phyloP scores from a whole-genome alignment of 1,140 invertebrate genomes.

The Penaeus indicus region DNA sequence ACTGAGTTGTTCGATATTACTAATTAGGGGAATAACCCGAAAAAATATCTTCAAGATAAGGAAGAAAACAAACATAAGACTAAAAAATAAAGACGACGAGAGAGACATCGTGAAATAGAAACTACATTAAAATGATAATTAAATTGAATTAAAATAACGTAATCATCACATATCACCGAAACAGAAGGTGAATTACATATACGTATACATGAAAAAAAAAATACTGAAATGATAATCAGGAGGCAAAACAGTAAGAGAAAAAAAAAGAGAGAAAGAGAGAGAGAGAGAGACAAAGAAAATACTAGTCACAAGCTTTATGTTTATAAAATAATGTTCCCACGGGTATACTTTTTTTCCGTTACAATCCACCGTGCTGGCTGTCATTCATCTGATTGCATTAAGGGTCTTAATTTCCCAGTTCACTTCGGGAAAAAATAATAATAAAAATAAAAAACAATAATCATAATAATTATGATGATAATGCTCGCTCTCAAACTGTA shows the following conservation, averaged over 20 bases:
- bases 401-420: slow-evolving; percentile 59
- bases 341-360: not conserved
- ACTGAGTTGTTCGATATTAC: slow-evolving; percentile 60
- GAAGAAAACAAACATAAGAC: slow-evolving; percentile 38
- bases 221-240: slow-evolving; percentile 37
- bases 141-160: slow-evolving; percentile 34
- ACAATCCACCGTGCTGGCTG: slow-evolving; percentile 49
- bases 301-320: slow-evolving; percentile 36
- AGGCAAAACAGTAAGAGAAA: slow-evolving; percentile 33
- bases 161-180: slow-evolving; percentile 51
- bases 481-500: slow-evolving; percentile 44
- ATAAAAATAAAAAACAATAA: too few relatives aligned
- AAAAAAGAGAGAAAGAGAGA: not conserved
- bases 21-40: slow-evolving; percentile 22
- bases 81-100: slow-evolving; percentile 25
- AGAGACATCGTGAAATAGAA: too few relatives aligned
- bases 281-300: slow-evolving; percentile 32
- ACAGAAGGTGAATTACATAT: not conserved
- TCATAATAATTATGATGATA: not conserved
- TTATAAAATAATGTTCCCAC: slow-evolving; percentile 44
- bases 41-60: slow-evolving; percentile 30
- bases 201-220: slow-evolving; percentile 6
- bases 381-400: slow-evolving; percentile 55
- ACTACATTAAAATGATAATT: not conserved
- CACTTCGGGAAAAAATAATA: slow-evolving; percentile 19